Conservation (phyloP, 92 coral and sea anemone species). For the Pocillopora meandrina region DNA sequence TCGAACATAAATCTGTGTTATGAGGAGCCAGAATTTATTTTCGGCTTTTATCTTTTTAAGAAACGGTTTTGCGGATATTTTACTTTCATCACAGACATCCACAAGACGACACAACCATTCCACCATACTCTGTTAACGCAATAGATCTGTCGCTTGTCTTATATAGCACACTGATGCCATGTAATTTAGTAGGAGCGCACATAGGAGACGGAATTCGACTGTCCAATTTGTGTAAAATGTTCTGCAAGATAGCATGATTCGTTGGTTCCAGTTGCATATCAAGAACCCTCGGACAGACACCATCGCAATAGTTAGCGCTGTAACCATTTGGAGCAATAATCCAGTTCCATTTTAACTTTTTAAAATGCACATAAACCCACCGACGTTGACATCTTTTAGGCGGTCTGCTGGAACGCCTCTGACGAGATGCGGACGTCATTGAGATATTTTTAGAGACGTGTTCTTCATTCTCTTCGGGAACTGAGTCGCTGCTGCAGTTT, state of each 20-base stretch:
- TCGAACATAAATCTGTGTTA: too few species aligned
- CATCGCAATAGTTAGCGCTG: constrained; percentile 57
- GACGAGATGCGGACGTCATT: constrained; percentile 2
- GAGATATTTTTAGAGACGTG: constrained; percentile 14
- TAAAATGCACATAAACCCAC: constrained; percentile 47
- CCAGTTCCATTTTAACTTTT: constrained; percentile 48
- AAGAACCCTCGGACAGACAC: constrained; percentile 46
- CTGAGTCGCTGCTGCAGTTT: constrained; percentile 11
- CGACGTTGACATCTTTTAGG: constrained; percentile 24
- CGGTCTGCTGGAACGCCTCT: constrained; percentile 3
- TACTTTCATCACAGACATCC: constrained; percentile 39
- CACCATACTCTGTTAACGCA: constrained; percentile 54
- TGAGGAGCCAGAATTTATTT: too few species aligned
- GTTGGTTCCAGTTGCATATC: constrained; percentile 49
- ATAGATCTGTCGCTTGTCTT: constrained; percentile 38
- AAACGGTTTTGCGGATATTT: background rate
- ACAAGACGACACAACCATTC: constrained; percentile 62
- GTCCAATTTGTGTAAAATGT: constrained; percentile 42
- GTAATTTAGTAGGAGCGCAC: constrained; percentile 62
- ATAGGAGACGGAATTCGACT: constrained; percentile 44
- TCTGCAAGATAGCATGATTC: constrained; percentile 67
- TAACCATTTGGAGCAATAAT: constrained; percentile 61
- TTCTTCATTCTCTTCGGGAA: constrained; percentile 4
- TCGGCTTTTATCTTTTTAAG: too few species aligned
- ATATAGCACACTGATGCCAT: constrained; percentile 47